Percentiles rank a stretch among this genome's conserved stretches.
Evolutionary conservation across 2,113 vertebrate species (phyloP).

Genomic region (Strix uralensis): DNA sequence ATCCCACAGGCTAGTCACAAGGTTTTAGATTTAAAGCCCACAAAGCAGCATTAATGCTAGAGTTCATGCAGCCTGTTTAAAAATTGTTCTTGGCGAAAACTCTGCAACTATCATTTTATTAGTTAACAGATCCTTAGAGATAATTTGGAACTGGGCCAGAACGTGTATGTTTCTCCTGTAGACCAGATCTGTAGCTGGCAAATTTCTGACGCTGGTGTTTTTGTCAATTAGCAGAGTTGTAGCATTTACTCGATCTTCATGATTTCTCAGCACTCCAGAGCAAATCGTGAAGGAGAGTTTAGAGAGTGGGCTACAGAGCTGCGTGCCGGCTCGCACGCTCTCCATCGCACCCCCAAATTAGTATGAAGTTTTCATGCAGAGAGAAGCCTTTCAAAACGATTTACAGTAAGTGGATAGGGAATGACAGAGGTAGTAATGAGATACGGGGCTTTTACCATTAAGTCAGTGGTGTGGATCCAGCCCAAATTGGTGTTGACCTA

Average conservation of each 20-base stretch:
- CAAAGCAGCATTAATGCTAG: not conserved
- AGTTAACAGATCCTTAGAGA: constrained; percentile 14
- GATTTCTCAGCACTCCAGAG: not conserved
- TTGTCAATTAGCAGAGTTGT: not conserved
- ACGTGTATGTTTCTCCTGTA: not conserved
- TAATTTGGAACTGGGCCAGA: constrained; percentile 17
- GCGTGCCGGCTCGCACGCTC: accelerated
- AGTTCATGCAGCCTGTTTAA: not conserved
- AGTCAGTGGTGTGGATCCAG: constrained; percentile 40
- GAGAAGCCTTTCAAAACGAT: constrained; percentile 27
- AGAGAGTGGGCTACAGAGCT: not conserved
- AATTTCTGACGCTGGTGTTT: not conserved
- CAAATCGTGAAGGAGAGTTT: not conserved
- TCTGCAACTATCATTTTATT: constrained; percentile 11
- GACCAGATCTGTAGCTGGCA: not conserved
- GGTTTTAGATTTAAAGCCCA: constrained; percentile 32
- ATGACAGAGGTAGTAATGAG: constrained; percentile 10
- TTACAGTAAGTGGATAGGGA: constrained; percentile 23
- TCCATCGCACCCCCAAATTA: not conserved
- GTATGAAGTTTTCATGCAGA: not conserved
- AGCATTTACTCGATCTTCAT: not conserved
- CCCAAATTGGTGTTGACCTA: constrained; percentile 47
- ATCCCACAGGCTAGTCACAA: not conserved
- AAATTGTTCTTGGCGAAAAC: constrained; percentile 32
- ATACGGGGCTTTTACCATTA: not conserved